Evolutionary conservation across 23 tunicate genomes (phyloP).

Genomic region (Halocynthia aurantium): DNA sequence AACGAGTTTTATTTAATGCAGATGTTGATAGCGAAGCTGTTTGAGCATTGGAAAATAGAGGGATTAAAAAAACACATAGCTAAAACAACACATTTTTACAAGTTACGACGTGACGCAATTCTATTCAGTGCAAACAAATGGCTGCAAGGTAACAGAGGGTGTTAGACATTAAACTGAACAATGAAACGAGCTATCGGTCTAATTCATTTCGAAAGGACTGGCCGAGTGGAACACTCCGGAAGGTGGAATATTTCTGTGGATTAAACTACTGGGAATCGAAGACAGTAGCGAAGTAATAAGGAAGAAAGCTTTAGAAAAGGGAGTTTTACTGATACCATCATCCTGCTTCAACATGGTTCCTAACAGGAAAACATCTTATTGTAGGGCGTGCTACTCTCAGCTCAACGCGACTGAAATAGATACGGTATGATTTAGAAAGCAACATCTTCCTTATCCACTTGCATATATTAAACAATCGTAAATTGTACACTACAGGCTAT

Average conservation of each 20-base stretch:
- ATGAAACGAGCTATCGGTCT: background rate
- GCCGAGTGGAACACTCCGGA: slow-evolving; percentile 90
- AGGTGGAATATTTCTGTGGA: slow-evolving; percentile 95
- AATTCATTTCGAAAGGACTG: slow-evolving; percentile 22
- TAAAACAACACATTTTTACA: slow-evolving; percentile 49
- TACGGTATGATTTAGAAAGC: too few species aligned
- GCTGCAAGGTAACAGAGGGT: slow-evolving; percentile 29
- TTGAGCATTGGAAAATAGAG: slow-evolving; percentile 73
- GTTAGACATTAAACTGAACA: background rate
- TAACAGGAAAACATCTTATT: slow-evolving; percentile 38
- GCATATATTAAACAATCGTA: too few species aligned
- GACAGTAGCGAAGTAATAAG: slow-evolving; percentile 48
- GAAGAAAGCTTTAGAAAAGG: slow-evolving; percentile 41
- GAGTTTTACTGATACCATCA: slow-evolving; percentile 70
- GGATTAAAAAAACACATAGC: slow-evolving; percentile 58
- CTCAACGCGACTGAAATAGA: too few species aligned
- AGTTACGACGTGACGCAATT: slow-evolving; percentile 55
- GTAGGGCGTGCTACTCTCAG: slow-evolving; percentile 49
- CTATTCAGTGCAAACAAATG: slow-evolving; percentile 29
- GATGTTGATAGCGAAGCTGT: slow-evolving; percentile 35
- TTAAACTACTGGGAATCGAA: slow-evolving; percentile 43
- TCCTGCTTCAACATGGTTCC: slow-evolving; percentile 61
- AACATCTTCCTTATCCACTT: too few species aligned
- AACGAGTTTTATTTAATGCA: background rate
- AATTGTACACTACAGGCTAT: too few species aligned